Evolutionary conservation across 2,113 vertebrate genomes (phyloP), one percentile per base, ranked within the genome.

Genomic region (Embiotoca jacksoni): DNA sequence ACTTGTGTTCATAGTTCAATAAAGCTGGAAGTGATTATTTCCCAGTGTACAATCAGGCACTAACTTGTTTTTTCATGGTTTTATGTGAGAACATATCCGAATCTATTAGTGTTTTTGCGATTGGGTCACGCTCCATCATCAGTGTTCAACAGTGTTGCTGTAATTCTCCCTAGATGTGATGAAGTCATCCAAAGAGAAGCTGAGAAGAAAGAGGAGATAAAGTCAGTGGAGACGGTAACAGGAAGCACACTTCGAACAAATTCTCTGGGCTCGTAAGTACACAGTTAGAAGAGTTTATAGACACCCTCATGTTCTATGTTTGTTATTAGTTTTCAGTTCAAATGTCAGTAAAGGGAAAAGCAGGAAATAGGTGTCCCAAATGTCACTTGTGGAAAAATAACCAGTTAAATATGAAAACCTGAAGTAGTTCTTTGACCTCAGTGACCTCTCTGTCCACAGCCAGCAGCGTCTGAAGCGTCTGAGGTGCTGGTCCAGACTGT

Each of bases 111-210:
- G 5, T 44, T 23, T 23, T 23, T 44, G 41, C 11, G 41, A 39
- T 8, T 39, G 37, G 37, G 10, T 44, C 23, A 11, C 44, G 14
- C 49, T 14, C 2, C 30, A 47, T 15, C 50, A 3, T 54, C 2
- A 3, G 9, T 5, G 6, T 33, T 50, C 2, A 53, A 15, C 30
- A 10, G 6, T 7, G 1, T 66, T 70, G 4, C 58, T 71, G 3
- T 50, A 1, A 62, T 63, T 60, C n/a, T 74, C 41, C 44, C 2
- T 15, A 96, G 95, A 77, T 89, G 62, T 7, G 94, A 95, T 74
- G 93, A 94, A 58, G 49, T 88, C 41, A 89, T 94, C 59, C 90
- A 93, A 15, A 94, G 62, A 83, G 84, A 93, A 61, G 44, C 13
- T 14, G 61, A 81, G 57, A 89, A 82, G 47, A 88, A 70, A 0